Percentiles rank a stretch among this genome's conserved stretches.
phyloP scores from a whole-genome alignment of 2,888 invertebrate genomes.

The Timandra comae region DNA sequence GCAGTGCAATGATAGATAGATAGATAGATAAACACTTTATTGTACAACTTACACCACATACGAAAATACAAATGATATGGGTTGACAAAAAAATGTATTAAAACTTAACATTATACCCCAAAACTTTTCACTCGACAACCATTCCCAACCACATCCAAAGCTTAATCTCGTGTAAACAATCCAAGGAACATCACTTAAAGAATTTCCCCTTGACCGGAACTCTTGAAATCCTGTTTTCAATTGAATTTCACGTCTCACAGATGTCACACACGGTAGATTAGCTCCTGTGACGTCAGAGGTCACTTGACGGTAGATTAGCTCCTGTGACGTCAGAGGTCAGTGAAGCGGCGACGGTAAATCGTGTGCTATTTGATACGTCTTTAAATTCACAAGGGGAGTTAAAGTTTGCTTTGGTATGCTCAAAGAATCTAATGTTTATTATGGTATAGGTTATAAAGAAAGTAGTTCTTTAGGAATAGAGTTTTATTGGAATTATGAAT shows the following conservation, averaged over 20 bases:
- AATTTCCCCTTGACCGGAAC: slow-evolving; percentile 34
- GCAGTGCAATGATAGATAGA: too few relatives aligned
- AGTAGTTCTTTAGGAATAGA: too few relatives aligned
- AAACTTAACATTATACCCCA: too few relatives aligned
- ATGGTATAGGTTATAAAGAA: too few relatives aligned
- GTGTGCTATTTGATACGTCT: background rate
- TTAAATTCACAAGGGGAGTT: background rate
- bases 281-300: slow-evolving; percentile 18
- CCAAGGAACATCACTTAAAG: slow-evolving; percentile 58
- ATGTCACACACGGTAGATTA: slow-evolving; percentile 63
- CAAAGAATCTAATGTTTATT: slow-evolving; percentile 23
- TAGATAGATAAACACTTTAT: too few relatives aligned
- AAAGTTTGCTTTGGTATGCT: too few relatives aligned
- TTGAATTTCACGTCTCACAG: slow-evolving; percentile 57
- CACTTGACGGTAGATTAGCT: slow-evolving; percentile 66
- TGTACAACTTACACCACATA: too few relatives aligned
- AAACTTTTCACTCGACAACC: too few relatives aligned
- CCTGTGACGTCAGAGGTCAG: slow-evolving; percentile 16
- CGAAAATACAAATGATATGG: too few relatives aligned
- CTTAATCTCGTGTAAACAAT: slow-evolving; percentile 58
- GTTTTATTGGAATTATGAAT: too few relatives aligned
- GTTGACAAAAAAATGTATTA: too few relatives aligned
- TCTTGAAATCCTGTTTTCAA: slow-evolving; percentile 56
- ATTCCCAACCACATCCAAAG: too few relatives aligned
- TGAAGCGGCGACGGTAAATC: slow-evolving; percentile 25